Base-by-base conservation (phyloP, 2,113 vertebrate species). In the Ammospiza caudacuta region DNA sequence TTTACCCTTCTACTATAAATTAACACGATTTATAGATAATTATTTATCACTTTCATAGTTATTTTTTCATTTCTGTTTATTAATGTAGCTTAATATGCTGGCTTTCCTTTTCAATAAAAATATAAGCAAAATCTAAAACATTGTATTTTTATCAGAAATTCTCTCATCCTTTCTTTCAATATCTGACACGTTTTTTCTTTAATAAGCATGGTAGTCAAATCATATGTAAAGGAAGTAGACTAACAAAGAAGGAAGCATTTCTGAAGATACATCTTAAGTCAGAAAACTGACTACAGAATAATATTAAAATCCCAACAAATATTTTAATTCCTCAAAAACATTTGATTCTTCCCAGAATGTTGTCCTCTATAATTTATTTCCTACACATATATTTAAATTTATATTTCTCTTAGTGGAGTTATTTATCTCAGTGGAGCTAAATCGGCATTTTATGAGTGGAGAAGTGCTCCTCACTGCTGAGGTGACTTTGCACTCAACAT, bases 11-110 rank as follows among this genome's bases (percentile, higher is more conserved):
- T 29, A 20, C 5, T 52, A 47, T 44, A 73, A 86, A 73, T n/a
- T 7, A 21, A 6, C 4, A 44, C 44, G 3, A 61, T 37, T 78
- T 35, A 68, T 17, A 64, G 15, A 29, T 19, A 76, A 21, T 25
- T 76, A 58, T 28, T 55, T 5, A 52, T 44, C 3, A 15, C 0
- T 58, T 27, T 9, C 2, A 12, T 47, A 1, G 17, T 27, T 1
- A 74, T 75, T 47, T 82, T 80, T n/a, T 7, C 5, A 19, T n/a
- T 49, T 89, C 1, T 11, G 5, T 51, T 83, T 43, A n/a, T 17
- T 33, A 57, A 1, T 3, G 9, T 44, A 62, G 3, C 3, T 73
- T 83, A 61, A 17, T 51, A 58, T 15, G 3, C 0, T 39, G 14
- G 1, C 2, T 76, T 76, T 52, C 9, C 28, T 8, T 44, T 69